Conservation (phyloP, 2,113 vertebrate species). For the Accipiter virgatus region DNA sequence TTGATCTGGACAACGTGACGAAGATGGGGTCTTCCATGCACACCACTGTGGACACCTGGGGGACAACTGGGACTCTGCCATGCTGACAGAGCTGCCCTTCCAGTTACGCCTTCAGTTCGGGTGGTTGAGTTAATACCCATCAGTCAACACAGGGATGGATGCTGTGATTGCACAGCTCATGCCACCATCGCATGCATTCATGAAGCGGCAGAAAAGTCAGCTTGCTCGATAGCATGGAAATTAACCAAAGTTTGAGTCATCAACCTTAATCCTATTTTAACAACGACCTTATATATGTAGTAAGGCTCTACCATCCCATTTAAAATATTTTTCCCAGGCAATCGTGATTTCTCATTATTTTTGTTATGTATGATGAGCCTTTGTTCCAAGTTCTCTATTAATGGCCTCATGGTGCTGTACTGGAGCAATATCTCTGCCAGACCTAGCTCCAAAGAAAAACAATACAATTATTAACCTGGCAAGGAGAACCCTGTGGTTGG, state of each 20-base stretch:
- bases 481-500: not conserved
- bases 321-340: not conserved
- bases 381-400: not conserved
- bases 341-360: not conserved
- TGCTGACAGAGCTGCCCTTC: not conserved
- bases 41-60: accelerated
- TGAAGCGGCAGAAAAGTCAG: not conserved
- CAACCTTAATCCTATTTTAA: not conserved
- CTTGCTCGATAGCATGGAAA: not conserved
- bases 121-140: not conserved
- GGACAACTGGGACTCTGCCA: not conserved
- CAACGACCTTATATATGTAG: not conserved
- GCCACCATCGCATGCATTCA: not conserved
- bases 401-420: not conserved
- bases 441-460: not conserved
- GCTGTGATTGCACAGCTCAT: not conserved
- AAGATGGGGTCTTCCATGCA: not conserved
- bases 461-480: not conserved
- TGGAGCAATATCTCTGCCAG: not conserved
- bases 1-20: accelerated
- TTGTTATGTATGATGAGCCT: not conserved
- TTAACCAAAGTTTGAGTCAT: not conserved
- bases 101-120: not conserved
- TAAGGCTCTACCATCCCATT: not conserved
- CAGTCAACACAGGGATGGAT: too few species aligned